These are phyloP conservation scores for Drosophila gunungcola DNA, from an alignment of 1,140 invertebrate species.

Conservation along the genomic window DNA sequence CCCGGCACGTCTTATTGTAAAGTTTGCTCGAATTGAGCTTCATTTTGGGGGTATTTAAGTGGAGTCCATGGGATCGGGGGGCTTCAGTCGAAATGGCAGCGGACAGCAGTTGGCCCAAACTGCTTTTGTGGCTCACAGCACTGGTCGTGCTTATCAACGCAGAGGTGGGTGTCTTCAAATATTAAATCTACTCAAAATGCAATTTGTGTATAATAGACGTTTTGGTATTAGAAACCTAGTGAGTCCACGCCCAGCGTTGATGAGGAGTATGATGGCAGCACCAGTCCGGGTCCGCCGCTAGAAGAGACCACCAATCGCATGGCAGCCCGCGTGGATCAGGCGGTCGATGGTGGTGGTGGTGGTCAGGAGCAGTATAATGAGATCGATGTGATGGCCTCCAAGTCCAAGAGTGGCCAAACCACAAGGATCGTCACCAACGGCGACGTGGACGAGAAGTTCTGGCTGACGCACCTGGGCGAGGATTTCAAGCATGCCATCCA, in stretches of 20 bases:
- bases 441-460: constrained; percentile 73
- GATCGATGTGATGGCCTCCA: constrained; percentile 58
- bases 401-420: constrained; percentile 65
- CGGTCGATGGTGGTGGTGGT: background rate
- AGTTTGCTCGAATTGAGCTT: constrained; percentile 7
- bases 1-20: constrained; percentile 37
- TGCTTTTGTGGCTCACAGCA: constrained; percentile 26
- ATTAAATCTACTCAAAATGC: background rate
- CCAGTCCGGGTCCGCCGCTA: constrained; percentile 8
- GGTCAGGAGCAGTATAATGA: constrained; percentile 49
- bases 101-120: constrained; percentile 50
- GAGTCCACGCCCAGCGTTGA: constrained; percentile 27
- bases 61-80: constrained; percentile 44
- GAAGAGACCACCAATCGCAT: constrained; percentile 36
- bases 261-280: background rate
- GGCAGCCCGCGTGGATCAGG: constrained; percentile 30
- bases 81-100: constrained; percentile 61
- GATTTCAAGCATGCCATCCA: constrained; percentile 79
- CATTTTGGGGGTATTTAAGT: constrained; percentile 60
- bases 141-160: constrained; percentile 18
- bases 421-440: constrained; percentile 72
- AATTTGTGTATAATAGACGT: no score
- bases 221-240: constrained; percentile 1
- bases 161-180: constrained; percentile 27
- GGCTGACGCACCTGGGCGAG: constrained; percentile 75